Base-by-base conservation (phyloP, 1,140 invertebrate species). In the Achroia grisella region DNA sequence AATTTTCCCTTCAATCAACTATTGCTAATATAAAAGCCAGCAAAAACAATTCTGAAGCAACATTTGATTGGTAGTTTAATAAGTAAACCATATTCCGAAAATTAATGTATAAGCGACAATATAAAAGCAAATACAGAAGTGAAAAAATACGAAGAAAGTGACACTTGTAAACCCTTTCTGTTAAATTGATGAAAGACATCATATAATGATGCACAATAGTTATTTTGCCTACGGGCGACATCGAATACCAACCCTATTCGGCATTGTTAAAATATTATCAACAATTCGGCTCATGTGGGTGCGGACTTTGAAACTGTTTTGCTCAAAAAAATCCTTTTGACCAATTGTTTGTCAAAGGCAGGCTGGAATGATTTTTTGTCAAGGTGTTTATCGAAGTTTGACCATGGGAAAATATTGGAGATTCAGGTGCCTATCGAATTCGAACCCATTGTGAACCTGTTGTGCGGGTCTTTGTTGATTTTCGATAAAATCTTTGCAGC, bases 401-500 rank as follows among this genome's bases (percentile, higher is more conserved):
- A 84, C 77, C 80, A 81, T 84, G 80, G 80, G 80, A 84, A 81
- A 84, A 84, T 84, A 78, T 84, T 52, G 51, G 44, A 72, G 66
- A 41, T 75, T 81, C 80, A 84, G 75, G 80, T 84, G 80, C 56
- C 75, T 71, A 66, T 74, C 62, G 60, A 51, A 68, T 60, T 67
- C 55, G 43, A 39, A 48, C 42, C 63, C 36, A 70, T 83, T 80
- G 74, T 80, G 52, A 73, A 80, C 76, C 76, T 80, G 74, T 71
- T 63, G 52, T 51, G 10, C 46, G 54, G 39, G 23, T 10, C 30
- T 51, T 29, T 54, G 44, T 47, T 42, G 46, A 58, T 53, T 49
- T 57, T 68, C 45, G 71, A 74, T 76, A 65, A 55, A 67, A 75
- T 70, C 60, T 69, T 45, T 45, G 39, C 44, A 52, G 35, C 48